phyloP scores from a whole-genome alignment of 2,888 invertebrate species.

The Cephus nigrinus region DNA sequence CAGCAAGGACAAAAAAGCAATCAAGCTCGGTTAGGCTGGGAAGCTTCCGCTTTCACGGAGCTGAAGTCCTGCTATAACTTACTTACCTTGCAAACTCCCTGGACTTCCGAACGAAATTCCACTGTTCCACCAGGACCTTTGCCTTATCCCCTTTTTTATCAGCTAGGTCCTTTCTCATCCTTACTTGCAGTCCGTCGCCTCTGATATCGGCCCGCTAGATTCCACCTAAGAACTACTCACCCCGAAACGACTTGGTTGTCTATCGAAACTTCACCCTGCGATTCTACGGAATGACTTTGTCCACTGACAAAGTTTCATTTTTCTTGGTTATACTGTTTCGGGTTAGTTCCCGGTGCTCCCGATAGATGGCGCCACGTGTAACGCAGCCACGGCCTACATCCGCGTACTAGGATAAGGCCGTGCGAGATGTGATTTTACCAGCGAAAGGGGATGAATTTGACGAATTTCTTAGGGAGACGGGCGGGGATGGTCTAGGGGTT shows the following conservation, averaged over 20 bases:
- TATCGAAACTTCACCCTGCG: background rate
- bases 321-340: background rate
- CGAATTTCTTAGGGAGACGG: background rate
- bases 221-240: background rate
- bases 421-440: background rate
- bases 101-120: background rate
- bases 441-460: background rate
- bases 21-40: conserved; percentile 23
- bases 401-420: background rate
- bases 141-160: background rate
- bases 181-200: background rate
- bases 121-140: background rate
- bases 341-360: background rate
- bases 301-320: background rate
- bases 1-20: conserved; percentile 22
- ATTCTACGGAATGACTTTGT: background rate
- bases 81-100: conserved; percentile 16
- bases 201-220: background rate
- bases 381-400: background rate
- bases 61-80: conserved; percentile 22
- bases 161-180: background rate
- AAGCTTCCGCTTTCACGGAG: conserved; percentile 23
- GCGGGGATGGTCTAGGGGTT: background rate
- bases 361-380: background rate
- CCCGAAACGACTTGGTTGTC: background rate